Conservation (phyloP, 2,888 invertebrate genomes). For the Tenthredo notha region DNA sequence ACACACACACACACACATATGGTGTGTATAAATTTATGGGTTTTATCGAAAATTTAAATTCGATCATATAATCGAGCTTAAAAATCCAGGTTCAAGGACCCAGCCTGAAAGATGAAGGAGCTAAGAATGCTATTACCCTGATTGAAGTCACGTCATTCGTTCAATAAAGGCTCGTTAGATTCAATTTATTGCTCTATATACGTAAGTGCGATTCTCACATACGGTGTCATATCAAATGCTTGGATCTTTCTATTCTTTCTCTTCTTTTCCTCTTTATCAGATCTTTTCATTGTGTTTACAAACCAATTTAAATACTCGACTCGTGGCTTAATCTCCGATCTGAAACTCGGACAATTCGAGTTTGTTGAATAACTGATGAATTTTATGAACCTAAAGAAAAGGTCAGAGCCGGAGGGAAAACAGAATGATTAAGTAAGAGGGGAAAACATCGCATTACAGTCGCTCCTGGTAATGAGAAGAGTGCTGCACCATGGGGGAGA, state of each 20-base stretch:
- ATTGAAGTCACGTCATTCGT: background rate
- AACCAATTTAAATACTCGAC: background rate
- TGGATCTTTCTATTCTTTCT: background rate
- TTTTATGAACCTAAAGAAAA: background rate
- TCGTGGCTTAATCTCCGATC: background rate
- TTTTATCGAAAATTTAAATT: background rate
- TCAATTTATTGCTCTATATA: background rate
- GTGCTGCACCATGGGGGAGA: background rate
- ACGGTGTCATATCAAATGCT: background rate
- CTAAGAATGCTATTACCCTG: background rate
- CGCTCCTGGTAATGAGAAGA: background rate
- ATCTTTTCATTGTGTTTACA: background rate
- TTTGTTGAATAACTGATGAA: background rate
- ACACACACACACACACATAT: too few species aligned
- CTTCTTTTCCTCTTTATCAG: background rate
- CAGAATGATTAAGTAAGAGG: background rate
- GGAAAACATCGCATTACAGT: background rate
- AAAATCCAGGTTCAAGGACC: background rate
- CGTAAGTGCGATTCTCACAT: too few species aligned
- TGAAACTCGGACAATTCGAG: background rate
- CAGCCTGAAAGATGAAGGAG: background rate
- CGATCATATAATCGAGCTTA: background rate
- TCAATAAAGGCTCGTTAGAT: conserved; percentile 35
- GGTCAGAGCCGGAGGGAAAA: background rate
- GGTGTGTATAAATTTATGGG: conserved; percentile 13